phyloP scores from a whole-genome alignment of 2,888 invertebrate species.

The Rhorus exstirpatorius region DNA sequence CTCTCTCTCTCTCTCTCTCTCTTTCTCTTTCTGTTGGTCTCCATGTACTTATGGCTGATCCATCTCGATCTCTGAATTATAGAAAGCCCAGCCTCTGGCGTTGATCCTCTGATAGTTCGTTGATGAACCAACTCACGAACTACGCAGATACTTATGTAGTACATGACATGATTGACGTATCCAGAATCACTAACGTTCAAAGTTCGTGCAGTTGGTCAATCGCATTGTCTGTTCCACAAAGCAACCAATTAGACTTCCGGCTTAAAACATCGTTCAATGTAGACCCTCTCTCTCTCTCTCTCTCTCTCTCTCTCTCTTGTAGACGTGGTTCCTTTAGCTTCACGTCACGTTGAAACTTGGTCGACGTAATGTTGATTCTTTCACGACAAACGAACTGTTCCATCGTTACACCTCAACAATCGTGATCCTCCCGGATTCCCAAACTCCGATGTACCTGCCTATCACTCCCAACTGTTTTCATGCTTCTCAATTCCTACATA shows the following conservation, averaged over 20 bases:
- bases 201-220: too few relatives aligned
- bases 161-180: too few relatives aligned
- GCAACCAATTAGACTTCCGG: too few relatives aligned
- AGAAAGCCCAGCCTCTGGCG: constrained; percentile 17
- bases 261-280: background rate
- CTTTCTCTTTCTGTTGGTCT: background rate
- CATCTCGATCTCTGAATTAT: background rate
- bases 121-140: constrained; percentile 41
- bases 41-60: constrained; percentile 33
- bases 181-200: too few relatives aligned
- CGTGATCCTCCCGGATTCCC: constrained; percentile 45
- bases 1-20: background rate
- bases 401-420: constrained; percentile 51
- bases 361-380: constrained; percentile 42
- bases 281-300: background rate
- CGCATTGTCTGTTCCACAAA: too few relatives aligned
- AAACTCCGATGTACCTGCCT: background rate
- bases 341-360: constrained; percentile 10
- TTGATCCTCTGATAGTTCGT: constrained; percentile 26
- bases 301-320: constrained; percentile 2
- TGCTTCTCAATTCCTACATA: constrained; percentile 14
- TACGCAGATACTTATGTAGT: too few relatives aligned
- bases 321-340: background rate
- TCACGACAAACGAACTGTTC: constrained; percentile 32
- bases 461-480: constrained; percentile 27